These are phyloP conservation scores for Perdix hodgsoniae DNA, from an alignment of 2,797 vertebrate species.

Conservation along the genomic window DNA sequence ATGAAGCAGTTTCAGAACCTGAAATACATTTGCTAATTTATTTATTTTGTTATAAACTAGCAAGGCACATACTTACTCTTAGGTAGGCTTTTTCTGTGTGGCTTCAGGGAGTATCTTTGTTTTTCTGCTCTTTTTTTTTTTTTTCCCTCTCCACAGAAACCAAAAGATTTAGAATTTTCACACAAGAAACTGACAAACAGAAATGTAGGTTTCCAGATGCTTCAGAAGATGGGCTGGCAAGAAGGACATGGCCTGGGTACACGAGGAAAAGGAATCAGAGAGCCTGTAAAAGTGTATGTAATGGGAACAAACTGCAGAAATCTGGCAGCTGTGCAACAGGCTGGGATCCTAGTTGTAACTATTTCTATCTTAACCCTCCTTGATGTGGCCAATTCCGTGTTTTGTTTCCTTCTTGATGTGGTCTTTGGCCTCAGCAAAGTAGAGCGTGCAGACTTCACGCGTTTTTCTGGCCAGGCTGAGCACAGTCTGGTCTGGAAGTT, in stretches of 20 bases:
- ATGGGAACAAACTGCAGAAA: not conserved
- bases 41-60: not conserved
- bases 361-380: not conserved
- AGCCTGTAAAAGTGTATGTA: conserved; percentile 83
- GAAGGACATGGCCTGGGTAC: conserved; percentile 83
- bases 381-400: not conserved
- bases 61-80: not conserved
- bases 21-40: not conserved
- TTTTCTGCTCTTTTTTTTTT: not conserved
- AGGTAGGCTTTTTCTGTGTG: not conserved
- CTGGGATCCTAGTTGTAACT: not conserved
- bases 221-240: conserved; percentile 86
- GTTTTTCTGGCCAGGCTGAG: not conserved
- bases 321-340: conserved; percentile 1
- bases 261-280: conserved; percentile 79
- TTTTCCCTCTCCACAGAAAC: conserved; percentile 63
- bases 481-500: not conserved
- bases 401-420: not conserved
- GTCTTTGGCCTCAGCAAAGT: not conserved
- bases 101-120: not conserved
- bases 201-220: conserved; percentile 86
- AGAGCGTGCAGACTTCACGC: not conserved
- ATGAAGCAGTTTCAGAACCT: not conserved
- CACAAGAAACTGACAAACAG: conserved; percentile 80
- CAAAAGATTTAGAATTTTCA: conserved; percentile 78